Evolutionary conservation across 2,888 invertebrate genomes (phyloP).

Genomic region (Nysson spinosus): DNA sequence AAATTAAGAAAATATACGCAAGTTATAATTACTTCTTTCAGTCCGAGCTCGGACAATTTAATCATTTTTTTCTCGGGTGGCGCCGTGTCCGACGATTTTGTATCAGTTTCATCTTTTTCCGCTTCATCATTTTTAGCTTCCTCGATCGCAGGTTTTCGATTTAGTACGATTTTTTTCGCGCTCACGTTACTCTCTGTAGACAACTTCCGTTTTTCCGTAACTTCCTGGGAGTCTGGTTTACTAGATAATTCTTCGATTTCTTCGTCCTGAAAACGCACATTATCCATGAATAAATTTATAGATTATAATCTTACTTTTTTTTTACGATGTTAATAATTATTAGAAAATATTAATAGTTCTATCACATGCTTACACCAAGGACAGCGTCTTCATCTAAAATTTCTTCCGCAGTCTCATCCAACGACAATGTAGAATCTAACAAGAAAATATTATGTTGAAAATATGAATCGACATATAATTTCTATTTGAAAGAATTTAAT

Average conservation of each 20-base stretch:
- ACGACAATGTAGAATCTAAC: conserved; percentile 75
- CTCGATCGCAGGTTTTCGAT: conserved; percentile 74
- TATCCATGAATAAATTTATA: too few species aligned
- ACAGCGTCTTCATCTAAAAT: conserved; percentile 80
- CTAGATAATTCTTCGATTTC: conserved; percentile 73
- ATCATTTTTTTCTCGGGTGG: conserved; percentile 79
- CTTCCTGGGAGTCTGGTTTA: conserved; percentile 73
- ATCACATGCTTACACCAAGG: conserved; percentile 77
- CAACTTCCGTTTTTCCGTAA: conserved; percentile 69
- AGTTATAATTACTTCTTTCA: conserved; percentile 79
- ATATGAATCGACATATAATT: background rate
- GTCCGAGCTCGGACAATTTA: conserved; percentile 80
- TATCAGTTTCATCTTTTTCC: conserved; percentile 80
- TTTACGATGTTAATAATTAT: too few species aligned
- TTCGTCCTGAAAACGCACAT: too few species aligned
- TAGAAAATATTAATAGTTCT: conserved; percentile 1
- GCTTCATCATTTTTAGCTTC: conserved; percentile 66
- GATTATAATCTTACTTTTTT: too few species aligned
- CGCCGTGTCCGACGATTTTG: conserved; percentile 74
- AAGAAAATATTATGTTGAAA: conserved; percentile 18
- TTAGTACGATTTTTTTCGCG: conserved; percentile 82
- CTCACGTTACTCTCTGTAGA: conserved; percentile 67
- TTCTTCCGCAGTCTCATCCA: conserved; percentile 79
- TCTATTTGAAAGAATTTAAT: background rate
- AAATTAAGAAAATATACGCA: background rate